Evolutionary conservation across 2,113 vertebrate species (phyloP).

Genomic region (Pycnonotus jocosus): DNA sequence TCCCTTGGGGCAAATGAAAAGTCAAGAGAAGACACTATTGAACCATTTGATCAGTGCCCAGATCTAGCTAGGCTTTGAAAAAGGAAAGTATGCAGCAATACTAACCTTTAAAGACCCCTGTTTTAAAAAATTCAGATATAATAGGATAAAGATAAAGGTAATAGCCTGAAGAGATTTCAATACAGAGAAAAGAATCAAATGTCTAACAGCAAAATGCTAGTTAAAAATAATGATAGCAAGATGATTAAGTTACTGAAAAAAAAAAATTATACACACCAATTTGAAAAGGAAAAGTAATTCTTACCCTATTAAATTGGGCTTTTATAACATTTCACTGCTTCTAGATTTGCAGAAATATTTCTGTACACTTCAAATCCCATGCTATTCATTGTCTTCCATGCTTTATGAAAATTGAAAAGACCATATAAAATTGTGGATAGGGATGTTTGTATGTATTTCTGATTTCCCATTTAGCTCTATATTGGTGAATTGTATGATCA

Average conservation of each 20-base stretch:
- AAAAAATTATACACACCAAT: not conserved
- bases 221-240: slow-evolving; percentile 1
- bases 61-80: slow-evolving; percentile 2
- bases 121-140: not conserved
- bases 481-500: slow-evolving; percentile 9
- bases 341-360: not conserved
- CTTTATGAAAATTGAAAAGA: slow-evolving; percentile 53
- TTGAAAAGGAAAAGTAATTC: slow-evolving; percentile 22
- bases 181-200: slow-evolving; percentile 11
- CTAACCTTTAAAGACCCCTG: not conserved
- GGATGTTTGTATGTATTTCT: slow-evolving; percentile 2
- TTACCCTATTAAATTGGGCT: not conserved
- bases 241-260: not conserved
- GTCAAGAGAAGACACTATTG: not conserved
- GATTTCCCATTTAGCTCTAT: not conserved
- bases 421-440: not conserved
- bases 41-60: slow-evolving; percentile 1
- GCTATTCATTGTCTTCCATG: slow-evolving; percentile 33
- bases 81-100: not conserved
- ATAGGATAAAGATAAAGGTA: not conserved
- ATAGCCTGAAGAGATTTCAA: not conserved
- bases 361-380: slow-evolving; percentile 12
- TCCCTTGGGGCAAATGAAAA: not conserved
- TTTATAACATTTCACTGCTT: not conserved
- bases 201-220: not conserved